phyloP scores from a whole-genome alignment of 2,888 invertebrate genomes.

The Drosophila eohydei region DNA sequence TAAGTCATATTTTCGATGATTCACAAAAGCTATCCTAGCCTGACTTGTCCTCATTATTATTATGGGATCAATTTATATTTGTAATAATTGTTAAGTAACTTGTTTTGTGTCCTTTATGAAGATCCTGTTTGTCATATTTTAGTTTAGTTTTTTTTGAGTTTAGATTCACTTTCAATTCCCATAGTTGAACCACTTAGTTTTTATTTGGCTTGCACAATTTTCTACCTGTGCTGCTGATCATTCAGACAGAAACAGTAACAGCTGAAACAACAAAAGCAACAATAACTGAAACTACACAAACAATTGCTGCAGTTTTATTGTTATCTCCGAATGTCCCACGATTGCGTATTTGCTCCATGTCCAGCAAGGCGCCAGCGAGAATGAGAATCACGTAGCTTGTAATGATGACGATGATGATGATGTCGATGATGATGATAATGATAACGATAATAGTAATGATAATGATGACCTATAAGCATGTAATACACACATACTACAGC shows the following conservation, averaged over 20 bases:
- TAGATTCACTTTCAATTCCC: neutral
- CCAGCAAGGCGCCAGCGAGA: conserved; percentile 36
- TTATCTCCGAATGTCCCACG: conserved; percentile 75
- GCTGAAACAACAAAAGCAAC: conserved; percentile 23
- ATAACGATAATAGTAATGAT: conserved; percentile 12
- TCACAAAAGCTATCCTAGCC: neutral
- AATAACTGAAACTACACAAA: neutral
- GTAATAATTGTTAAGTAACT: neutral
- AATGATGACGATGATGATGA: conserved; percentile 12
- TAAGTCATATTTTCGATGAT: neutral
- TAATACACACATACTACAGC: conserved; percentile 30
- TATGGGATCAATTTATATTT: neutral
- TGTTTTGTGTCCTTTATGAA: neutral
- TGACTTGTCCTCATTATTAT: neutral
- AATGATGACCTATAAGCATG: conserved; percentile 43
- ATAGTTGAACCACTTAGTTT: conserved; percentile 48
- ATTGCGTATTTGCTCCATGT: conserved; percentile 70
- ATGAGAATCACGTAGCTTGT: conserved; percentile 26
- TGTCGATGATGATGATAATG: conserved; percentile 15
- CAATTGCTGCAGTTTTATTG: conserved; percentile 59
- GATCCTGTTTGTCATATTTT: neutral
- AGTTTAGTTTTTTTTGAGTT: neutral
- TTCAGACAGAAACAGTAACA: conserved; percentile 43
- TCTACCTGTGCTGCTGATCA: conserved; percentile 41
- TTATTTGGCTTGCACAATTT: conserved; percentile 57